A percentile compares a stretch with the other conserved stretches of the same genome.
phyloP scores from a whole-genome alignment of 2,797 vertebrate genomes.

The Hemitrygon akajei region DNA sequence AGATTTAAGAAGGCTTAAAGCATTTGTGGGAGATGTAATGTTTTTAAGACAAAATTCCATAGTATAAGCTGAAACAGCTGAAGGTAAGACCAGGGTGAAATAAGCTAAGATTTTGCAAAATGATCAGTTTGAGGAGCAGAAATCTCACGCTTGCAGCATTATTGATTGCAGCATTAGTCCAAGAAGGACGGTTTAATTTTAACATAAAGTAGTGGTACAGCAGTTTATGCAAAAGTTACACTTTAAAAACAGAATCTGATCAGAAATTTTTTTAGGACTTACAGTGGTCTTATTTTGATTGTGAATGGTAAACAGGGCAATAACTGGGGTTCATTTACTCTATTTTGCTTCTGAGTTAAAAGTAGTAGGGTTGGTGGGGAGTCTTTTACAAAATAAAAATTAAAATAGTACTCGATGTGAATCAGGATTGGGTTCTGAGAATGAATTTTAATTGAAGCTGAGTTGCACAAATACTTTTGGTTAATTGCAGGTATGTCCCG shows the following conservation, averaged over 20 bases:
- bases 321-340: background rate
- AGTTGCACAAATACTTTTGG: background rate
- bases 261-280: too few relatives aligned
- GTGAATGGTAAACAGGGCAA: background rate
- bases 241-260: background rate
- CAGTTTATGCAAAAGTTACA: background rate
- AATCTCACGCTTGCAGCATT: too few relatives aligned
- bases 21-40: too few relatives aligned
- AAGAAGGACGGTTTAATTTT: background rate
- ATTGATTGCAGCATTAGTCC: too few relatives aligned
- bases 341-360: background rate
- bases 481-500: conserved; percentile 77
- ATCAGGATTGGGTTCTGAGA: too few relatives aligned
- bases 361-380: background rate
- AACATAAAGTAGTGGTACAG: background rate
- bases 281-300: background rate
- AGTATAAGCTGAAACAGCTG: too few relatives aligned
- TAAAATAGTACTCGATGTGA: too few relatives aligned
- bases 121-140: too few relatives aligned
- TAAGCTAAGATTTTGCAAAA: too few relatives aligned
- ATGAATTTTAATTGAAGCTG: background rate
- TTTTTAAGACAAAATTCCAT: too few relatives aligned
- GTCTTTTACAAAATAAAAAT: background rate
- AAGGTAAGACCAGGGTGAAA: too few relatives aligned
- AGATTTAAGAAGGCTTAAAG: too few relatives aligned